Base-by-base conservation (phyloP, 2,797 vertebrate genomes). In the Spea hammondii region DNA sequence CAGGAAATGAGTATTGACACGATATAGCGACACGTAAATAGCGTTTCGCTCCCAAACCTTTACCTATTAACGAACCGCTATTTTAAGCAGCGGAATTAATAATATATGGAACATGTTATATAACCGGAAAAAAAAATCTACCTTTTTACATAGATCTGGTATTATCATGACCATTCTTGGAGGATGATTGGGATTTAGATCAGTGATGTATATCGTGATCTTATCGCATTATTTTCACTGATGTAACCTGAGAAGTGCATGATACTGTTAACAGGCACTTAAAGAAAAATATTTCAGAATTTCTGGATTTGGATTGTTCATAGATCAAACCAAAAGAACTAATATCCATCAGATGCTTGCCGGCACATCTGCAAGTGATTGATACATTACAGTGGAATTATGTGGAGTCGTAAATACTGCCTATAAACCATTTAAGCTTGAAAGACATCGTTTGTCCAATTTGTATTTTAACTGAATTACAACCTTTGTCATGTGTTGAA, bases 1-100 rank as follows among this genome's bases (percentile, higher is more conserved):
- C 60, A 60, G 74, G 0, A 45, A 60, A n/a, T 62, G 14, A 13
- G 86, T 79, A 87, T 76, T 85, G 73, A 59, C 74, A n/a, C 62
- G 49, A 66, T 57, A 4, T 32, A 3, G 32, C 32, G 32, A 32
- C 32, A 32, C 32, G 32, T 32, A 2, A 32, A 32, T 32, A 32
- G 32, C 32, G 32, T 32, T 32, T 32, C 32, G 2, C 32, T 32
- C 32, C 32, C 32, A 32, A 32, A 32, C 32, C 32, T 32, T 32
- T 32, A 32, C 32, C 32, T 32, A 32, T 32, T 32, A 2, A 32
- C 32, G 32, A 32, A 32, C 32, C 32, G 32, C 32, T 32, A 32
- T 32, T 32, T 32, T 32, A 32, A 32, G 32, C 32, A 32, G 32
- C 32, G 32, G 32, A 32, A 32, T 32, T 32, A 32, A 32, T 32